These are phyloP conservation scores for Penaeus japonicus DNA, from an alignment of 1,140 invertebrate genomes.

Conservation along the genomic window DNA sequence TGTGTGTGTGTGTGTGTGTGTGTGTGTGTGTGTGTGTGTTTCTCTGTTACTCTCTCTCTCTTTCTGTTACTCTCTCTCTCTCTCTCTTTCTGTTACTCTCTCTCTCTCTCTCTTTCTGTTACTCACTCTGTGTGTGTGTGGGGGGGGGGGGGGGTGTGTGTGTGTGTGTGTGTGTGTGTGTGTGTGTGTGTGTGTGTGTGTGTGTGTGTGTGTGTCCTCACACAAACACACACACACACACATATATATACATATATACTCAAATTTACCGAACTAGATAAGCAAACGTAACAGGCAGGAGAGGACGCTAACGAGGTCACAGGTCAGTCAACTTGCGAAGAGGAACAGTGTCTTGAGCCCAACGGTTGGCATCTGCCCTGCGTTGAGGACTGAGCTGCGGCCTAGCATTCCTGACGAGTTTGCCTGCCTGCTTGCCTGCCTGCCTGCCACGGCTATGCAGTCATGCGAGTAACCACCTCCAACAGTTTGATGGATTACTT, in stretches of 20 bases:
- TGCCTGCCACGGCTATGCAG: too few species aligned
- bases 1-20: background rate
- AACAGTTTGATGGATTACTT: too few species aligned
- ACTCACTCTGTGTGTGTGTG: background rate
- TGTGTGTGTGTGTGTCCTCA: background rate
- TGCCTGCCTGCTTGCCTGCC: too few species aligned
- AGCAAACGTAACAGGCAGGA: background rate
- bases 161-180: slow-evolving; percentile 1
- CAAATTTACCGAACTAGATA: background rate
- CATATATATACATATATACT: background rate
- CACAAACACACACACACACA: background rate
- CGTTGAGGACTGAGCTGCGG: too few species aligned
- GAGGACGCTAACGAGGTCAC: too few species aligned
- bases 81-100: background rate
- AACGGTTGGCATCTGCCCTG: too few species aligned
- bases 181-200: slow-evolving; percentile 1
- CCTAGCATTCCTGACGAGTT: too few species aligned
- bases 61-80: background rate
- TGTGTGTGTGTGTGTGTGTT: background rate
- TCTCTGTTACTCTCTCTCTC: too few species aligned
- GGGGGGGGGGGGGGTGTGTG: background rate
- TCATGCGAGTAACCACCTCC: too few species aligned
- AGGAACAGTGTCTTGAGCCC: too few species aligned
- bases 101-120: background rate
- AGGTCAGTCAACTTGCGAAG: too few species aligned